phyloP scores from a whole-genome alignment of 2,888 invertebrate species.

The Litoditis marina region DNA sequence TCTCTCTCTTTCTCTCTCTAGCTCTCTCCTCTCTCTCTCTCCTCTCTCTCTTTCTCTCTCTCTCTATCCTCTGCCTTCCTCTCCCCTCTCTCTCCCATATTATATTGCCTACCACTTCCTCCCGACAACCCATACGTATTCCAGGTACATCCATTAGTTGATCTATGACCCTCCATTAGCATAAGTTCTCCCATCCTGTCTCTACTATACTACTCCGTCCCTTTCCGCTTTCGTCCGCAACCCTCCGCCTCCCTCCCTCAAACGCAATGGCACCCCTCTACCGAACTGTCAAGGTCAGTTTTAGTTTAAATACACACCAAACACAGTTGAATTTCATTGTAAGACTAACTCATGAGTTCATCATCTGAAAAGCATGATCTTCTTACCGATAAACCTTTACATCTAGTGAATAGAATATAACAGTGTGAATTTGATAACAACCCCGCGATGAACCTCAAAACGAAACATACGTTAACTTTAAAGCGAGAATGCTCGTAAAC shows the following conservation, averaged over 20 bases:
- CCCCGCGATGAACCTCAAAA: no score
- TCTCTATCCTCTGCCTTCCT: slow-evolving; percentile 5
- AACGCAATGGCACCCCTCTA: slow-evolving; percentile 12
- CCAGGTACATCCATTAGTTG: background rate
- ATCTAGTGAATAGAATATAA: no score
- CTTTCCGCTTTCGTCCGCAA: slow-evolving; percentile 1
- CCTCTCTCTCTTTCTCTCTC: background rate
- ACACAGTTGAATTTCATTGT: no score
- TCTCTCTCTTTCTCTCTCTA: background rate
- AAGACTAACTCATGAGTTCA: no score
- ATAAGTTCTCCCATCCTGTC: slow-evolving; percentile 13
- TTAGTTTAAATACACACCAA: background rate
- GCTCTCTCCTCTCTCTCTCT: background rate
- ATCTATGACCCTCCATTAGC: slow-evolving; percentile 18
- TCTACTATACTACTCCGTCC: slow-evolving; percentile 3
- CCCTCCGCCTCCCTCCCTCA: background rate
- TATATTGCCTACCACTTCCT: no score
- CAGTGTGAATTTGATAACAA: no score
- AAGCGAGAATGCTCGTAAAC: no score
- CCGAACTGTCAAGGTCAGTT: slow-evolving; percentile 1
- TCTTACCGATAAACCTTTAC: no score
- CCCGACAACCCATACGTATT: no score
- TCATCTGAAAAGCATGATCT: no score
- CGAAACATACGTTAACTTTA: no score
- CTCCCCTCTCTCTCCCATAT: no score